Percentiles rank a stretch among this genome's conserved stretches.
Conservation (phyloP, 2,113 vertebrate species). For the Hipposideros armiger region DNA sequence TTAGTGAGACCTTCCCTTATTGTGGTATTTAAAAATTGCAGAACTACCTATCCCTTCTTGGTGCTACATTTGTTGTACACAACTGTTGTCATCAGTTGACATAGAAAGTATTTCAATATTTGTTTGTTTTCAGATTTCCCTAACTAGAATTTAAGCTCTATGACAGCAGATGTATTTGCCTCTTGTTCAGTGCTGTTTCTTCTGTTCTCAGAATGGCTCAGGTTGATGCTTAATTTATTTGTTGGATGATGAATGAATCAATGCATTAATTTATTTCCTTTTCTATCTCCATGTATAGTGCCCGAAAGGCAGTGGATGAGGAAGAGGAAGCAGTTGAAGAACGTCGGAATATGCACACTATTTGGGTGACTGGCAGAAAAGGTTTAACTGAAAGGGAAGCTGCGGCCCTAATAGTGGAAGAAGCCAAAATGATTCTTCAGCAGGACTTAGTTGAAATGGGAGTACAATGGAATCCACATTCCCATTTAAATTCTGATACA, state of each 20-base stretch:
- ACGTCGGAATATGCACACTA: slow-evolving; percentile 89
- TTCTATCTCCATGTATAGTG: slow-evolving; percentile 74
- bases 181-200: neutral
- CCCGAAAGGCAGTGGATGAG: slow-evolving; percentile 94
- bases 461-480: slow-evolving; percentile 92
- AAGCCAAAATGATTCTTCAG: slow-evolving; percentile 94
- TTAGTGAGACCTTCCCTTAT: neutral
- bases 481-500: slow-evolving; percentile 71
- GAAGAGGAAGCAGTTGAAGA: slow-evolving; percentile 94
- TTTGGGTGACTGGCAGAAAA: slow-evolving; percentile 93
- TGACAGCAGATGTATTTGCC: neutral
- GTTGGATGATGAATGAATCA: slow-evolving; percentile 6
- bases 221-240: neutral
- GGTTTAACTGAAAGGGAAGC: slow-evolving; percentile 94
- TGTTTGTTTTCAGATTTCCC: neutral
- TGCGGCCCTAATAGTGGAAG: slow-evolving; percentile 92
- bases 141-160: neutral
- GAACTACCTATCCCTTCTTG: neutral
- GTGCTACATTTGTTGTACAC: neutral
- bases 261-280: slow-evolving; percentile 23
- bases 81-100: neutral
- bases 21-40: neutral
- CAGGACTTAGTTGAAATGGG: slow-evolving; percentile 94
- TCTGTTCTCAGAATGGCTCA: neutral
- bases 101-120: slow-evolving; percentile 7